phyloP scores from a whole-genome alignment of 2,113 vertebrate genomes.

The Mesitornis unicolor region DNA sequence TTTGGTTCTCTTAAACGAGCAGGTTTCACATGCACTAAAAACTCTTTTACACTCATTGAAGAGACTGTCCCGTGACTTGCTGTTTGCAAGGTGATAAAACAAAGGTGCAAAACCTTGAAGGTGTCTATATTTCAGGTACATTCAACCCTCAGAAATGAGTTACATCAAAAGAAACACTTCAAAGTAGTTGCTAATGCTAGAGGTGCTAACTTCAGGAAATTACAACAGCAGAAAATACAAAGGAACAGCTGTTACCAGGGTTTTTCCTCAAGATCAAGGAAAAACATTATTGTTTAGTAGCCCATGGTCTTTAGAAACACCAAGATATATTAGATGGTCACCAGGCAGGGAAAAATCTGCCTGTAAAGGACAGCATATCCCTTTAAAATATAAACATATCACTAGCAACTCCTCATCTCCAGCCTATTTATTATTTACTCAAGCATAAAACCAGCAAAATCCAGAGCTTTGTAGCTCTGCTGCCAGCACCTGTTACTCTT shows the following conservation, averaged over 20 bases:
- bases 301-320: background rate
- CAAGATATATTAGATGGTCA: background rate
- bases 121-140: background rate
- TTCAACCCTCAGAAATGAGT: background rate
- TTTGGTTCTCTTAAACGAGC: background rate
- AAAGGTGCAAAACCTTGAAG: background rate
- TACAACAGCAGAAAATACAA: background rate
- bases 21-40: background rate
- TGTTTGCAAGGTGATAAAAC: accelerated
- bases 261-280: background rate
- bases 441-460: background rate
- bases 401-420: background rate
- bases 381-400: background rate
- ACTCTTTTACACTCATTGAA: background rate
- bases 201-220: background rate
- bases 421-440: background rate
- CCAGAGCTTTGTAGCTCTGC: background rate
- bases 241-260: background rate
- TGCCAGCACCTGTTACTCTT: background rate
- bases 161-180: background rate
- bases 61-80: background rate
- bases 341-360: background rate
- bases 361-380: background rate
- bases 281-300: background rate
- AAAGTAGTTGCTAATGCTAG: background rate